These are phyloP conservation scores for Acromyrmex charruanus DNA, from an alignment of 1,140 invertebrate species.

Conservation along the genomic window DNA sequence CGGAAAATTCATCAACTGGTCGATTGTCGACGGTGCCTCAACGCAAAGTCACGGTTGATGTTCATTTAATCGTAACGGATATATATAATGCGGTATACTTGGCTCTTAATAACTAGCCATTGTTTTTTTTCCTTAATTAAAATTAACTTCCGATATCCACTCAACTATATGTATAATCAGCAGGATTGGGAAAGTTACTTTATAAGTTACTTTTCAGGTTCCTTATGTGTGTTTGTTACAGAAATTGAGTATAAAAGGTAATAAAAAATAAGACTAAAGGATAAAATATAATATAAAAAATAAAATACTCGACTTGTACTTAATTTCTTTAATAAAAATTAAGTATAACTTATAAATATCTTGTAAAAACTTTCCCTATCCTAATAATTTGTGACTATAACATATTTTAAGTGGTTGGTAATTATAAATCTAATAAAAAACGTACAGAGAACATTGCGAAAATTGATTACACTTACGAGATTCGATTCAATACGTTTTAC, in stretches of 20 bases:
- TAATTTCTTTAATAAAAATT: too few relatives aligned
- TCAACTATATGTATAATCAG: too few relatives aligned
- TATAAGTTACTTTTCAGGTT: too few relatives aligned
- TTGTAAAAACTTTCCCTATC: too few relatives aligned
- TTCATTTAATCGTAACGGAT: constrained; percentile 56
- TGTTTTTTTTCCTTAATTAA: constrained; percentile 8
- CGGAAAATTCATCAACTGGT: constrained; percentile 55
- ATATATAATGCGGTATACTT: constrained; percentile 19
- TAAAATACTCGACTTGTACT: too few relatives aligned
- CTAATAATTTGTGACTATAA: neutral
- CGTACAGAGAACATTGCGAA: neutral
- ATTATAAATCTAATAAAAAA: neutral
- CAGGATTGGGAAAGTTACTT: too few relatives aligned
- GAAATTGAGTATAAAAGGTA: too few relatives aligned
- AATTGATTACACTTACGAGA: neutral
- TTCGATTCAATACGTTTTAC: neutral
- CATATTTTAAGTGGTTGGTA: neutral
- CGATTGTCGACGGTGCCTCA: constrained; percentile 43
- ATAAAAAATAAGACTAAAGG: too few relatives aligned
- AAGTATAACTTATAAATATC: too few relatives aligned
- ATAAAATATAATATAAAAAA: too few relatives aligned
- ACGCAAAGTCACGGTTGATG: constrained; percentile 26
- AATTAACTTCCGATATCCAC: neutral
- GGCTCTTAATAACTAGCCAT: constrained; percentile 13
- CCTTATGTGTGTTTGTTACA: too few relatives aligned